Base-by-base conservation (phyloP, 2,113 vertebrate species). In the Carlito syrichta region DNA sequence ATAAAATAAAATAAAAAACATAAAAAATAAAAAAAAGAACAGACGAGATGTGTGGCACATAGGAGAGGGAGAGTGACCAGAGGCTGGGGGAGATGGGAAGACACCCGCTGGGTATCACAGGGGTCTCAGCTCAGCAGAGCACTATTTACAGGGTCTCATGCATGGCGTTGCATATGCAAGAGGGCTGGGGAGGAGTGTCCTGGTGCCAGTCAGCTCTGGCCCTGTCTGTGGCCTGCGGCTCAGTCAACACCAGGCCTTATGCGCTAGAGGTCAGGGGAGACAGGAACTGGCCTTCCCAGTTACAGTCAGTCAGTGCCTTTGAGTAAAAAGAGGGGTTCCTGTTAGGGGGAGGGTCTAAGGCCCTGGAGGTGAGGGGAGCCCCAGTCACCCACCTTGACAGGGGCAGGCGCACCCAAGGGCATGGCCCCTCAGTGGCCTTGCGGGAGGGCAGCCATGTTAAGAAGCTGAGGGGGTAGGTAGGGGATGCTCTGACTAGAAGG, bases 241-340 rank as follows among this genome's bases (percentile, higher is more conserved):
- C 96, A 84, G 97, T 77, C 45, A 27, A 40, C 2, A 32, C 96
- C 84, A 94, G 87, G 95, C 97, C 97, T 96, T 78, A 93, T 52
- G 89, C 86, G 89, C 95, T 91, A 69, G 89, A 71, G 95, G 77
- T 71, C 79, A 82, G 90, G 91, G 78, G 93, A 91, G 45, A 40
- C 94, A 63, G 58, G 93, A 88, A 62, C 96, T 77, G 81, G 95
- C 77, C 89, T 96, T 92, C 73, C 8, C 19, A 84, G 78, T 96
- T 96, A 97, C 97, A 98, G 97, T 98, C 97, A 98, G 97, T 98
- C 97, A 98, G 97, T 97, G 98, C 98, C 98, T 97, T 97, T 96
- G 94, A 97, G 79, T 98, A 97, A 96, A 96, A 96, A 97, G n/a
- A 91, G 45, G 81, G 95, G 91, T 86, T 62, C 54, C 60, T 32